Base-by-base conservation (phyloP, 2,797 vertebrate species). In the Momotus momota region DNA sequence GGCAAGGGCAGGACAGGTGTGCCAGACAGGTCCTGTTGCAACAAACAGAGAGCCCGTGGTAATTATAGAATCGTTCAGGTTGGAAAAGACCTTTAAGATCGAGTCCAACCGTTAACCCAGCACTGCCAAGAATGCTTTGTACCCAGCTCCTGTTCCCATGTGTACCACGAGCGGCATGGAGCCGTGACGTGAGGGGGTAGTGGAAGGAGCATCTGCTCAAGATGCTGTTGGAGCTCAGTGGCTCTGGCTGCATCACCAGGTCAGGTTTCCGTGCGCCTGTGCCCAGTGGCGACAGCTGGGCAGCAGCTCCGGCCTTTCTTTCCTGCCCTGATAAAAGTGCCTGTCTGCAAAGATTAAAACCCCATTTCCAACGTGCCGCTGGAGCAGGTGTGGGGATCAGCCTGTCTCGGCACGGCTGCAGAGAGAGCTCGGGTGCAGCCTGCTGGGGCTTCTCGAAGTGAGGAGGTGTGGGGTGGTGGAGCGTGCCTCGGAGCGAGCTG, bases 281-380 rank as follows among this genome's bases (percentile, higher is more conserved):
- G 14, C 20, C n/a, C 0, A 0, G 25, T 0, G 0, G 22, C 41
- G 10, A 31, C 25, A 31, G 10, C 4, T 23, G 64, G 77, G 61
- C 88, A 67, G 61, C 45, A 52, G 11, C 62, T 14, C 3, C 29
- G 15, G 49, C 8, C 2, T 19, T 88, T 88, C 74, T 93, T 38
- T 70, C 75, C 81, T 85, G 72, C 61, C 55, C 93, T 52, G 52
- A 58, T 58, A 38, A 0, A 0, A 91, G 35, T 72, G 8, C 31
- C 17, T 33, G 19, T 69, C 83, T 57, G 8, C 77, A 86, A 82
- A 77, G 82, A 77, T 86, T 72, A 81, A 55, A 88, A 46, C 20
- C 27, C 54, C 57, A 5, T 67, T 64, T 88, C 54, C 69, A 71
- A 1, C 0, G 1, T 73, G 41, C 65, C 1, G 7, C 79, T 86